Conservation (phyloP, 1,140 invertebrate species). For the Manduca sexta region DNA sequence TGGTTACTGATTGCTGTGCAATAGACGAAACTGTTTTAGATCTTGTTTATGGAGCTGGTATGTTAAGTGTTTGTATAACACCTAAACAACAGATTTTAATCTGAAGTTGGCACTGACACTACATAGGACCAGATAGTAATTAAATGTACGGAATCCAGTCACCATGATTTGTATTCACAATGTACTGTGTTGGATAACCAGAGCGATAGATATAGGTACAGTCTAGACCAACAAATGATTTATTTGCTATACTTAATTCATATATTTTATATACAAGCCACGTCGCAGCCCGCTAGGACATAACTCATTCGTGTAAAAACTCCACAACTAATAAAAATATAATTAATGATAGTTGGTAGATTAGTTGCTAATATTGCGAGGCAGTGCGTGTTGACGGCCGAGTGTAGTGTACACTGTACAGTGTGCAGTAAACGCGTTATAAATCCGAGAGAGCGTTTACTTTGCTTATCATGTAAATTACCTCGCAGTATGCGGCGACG, state of each 20-base stretch:
- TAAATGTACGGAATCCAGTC: no score
- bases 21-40: no score
- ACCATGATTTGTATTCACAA: no score
- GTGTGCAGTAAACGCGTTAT: slow-evolving; percentile 1
- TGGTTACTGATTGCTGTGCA: no score
- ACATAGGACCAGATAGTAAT: no score
- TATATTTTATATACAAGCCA: background rate
- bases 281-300: background rate
- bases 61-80: no score
- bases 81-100: no score
- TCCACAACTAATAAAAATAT: background rate
- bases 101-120: no score
- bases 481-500: background rate
- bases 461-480: slow-evolving; percentile 4
- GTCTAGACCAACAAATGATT: no score
- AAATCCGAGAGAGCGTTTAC: slow-evolving; percentile 1
- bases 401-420: background rate
- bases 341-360: background rate
- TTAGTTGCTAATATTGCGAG: background rate
- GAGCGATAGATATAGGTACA: no score
- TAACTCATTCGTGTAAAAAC: no score
- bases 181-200: no score
- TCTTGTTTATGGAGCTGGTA: background rate
- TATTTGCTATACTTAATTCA: background rate
- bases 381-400: background rate